Evolutionary conservation across 2,888 invertebrate genomes (phyloP), one percentile per base, ranked within the genome.

Genomic region (Drosophila cognata): DNA sequence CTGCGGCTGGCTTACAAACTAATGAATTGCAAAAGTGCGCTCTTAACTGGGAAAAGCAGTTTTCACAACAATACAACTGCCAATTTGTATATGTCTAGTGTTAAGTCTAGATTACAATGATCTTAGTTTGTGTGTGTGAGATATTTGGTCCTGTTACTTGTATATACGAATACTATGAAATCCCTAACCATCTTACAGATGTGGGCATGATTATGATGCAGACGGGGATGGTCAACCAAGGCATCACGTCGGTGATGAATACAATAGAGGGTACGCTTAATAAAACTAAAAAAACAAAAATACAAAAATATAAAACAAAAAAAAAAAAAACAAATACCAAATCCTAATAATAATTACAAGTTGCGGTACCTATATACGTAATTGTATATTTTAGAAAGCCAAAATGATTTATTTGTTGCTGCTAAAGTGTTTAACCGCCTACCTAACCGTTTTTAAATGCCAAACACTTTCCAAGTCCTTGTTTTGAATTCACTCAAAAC

Each of bases 201-300:
- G 97, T 97, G 94, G 97, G 97, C 95, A 97, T 97, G 97, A 97
- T 97, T 95, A 97, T 97, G 97, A 97, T 97, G 97, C 97, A 97
- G 96, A 96, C 97, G 94, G 97, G 97, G 95, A 97, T 97, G 97
- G 97, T 97, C 96, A 97, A 97, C 96, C 96, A 97, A 95, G 96
- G 95, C 94, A 94, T 96, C 94, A 97, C 96, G 95, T 95, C 95
- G 94, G 94, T 95, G 94, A 94, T 92, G 92, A 93, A 93, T 88
- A 92, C 92, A 91, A 90, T 96, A 94, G 96, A 97, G 95, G 97
- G 97, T 97, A 97, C 95, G 97, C 94, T 85, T 84, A 35, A 56
- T 50, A 60, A 51, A 56, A 72, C 68, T 60, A n/a, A 1, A 38
- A 64, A 65, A 64, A 57, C 13, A 38, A 62, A 61, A 57, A 55